These are phyloP conservation scores for Saccopteryx bilineata DNA, from an alignment of 2,113 vertebrate genomes.

Conservation along the genomic window DNA sequence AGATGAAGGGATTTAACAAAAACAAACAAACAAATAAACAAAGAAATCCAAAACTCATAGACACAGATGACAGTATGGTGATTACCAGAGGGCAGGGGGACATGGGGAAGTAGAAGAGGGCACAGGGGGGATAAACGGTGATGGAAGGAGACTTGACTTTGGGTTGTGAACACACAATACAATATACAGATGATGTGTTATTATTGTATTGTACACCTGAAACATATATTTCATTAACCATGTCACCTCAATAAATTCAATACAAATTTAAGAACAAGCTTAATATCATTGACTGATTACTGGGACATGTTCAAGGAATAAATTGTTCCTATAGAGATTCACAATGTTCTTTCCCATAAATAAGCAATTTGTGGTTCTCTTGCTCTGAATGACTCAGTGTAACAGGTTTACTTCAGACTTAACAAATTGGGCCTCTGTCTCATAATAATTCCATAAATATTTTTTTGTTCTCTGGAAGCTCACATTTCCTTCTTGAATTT, in stretches of 20 bases:
- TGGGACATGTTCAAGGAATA: conserved; percentile 54
- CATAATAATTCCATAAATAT: conserved; percentile 66
- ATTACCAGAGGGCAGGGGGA: neutral
- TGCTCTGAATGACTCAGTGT: conserved; percentile 44
- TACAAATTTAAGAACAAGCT: neutral
- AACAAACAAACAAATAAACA: neutral
- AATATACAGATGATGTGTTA: neutral
- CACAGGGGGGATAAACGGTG: neutral
- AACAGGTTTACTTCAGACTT: conserved; percentile 62
- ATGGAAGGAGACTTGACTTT: neutral
- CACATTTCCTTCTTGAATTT: conserved; percentile 67
- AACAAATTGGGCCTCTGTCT: conserved; percentile 47
- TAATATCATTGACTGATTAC: conserved; percentile 33
- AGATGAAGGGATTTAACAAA: neutral
- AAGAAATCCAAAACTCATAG: neutral
- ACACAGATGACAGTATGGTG: neutral
- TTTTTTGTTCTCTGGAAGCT: conserved; percentile 42
- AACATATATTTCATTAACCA: neutral
- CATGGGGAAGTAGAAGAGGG: neutral
- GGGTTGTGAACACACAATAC: neutral
- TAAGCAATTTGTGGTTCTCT: conserved; percentile 55
- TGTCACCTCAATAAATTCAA: neutral
- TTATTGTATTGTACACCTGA: neutral
- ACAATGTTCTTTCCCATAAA: conserved; percentile 52
- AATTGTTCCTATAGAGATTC: conserved; percentile 41